Evolutionary conservation across 2,888 invertebrate genomes (phyloP), one percentile per base, ranked within the genome.

Genomic region (Synanthedon vespiformis): DNA sequence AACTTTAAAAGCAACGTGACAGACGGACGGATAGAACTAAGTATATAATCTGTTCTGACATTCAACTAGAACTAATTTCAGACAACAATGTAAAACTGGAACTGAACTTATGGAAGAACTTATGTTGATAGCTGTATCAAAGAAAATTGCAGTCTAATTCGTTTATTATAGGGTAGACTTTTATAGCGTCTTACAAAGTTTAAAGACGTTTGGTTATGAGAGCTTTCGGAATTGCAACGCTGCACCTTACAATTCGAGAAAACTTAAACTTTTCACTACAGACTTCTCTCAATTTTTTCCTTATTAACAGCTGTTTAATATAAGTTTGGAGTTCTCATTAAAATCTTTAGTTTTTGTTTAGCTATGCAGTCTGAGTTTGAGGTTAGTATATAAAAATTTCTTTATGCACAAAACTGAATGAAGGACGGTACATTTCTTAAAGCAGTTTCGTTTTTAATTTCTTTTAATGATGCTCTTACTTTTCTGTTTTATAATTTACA

Each of bases 41-140:
- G 52, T 53, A 48, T 51, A 51, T 53, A 51, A 70, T 67, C 67
- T 64, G 62, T 64, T 67, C 71, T 72, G 74, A 75, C 70, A 72
- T 77, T 74, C 74, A 73, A 62, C 72, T 74, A 66, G 68, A 77
- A 77, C 74, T 73, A 80, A 79, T 80, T 76, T 73, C 68, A 69
- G 63, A 64, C 67, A 72, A 74, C 73, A 74, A 76, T 74, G 75
- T 73, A 68, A 74, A 74, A 68, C 72, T 70, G 65, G 66, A 63
- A 69, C 65, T 56, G 61, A 72, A 72, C 67, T 70, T 4, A 53
- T 54, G 58, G 62, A 66, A 63, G 40, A 40, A 50, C 54, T 50
- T 57, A 63, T 58, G 22, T 40, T n/a, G 40, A 40, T 4, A 10
- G 2, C 4, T 27, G 10, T 4, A 10, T 55, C 52, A 58, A 56